phyloP scores from a whole-genome alignment of 2,888 invertebrate species.

The Zeuzera pyrina region DNA sequence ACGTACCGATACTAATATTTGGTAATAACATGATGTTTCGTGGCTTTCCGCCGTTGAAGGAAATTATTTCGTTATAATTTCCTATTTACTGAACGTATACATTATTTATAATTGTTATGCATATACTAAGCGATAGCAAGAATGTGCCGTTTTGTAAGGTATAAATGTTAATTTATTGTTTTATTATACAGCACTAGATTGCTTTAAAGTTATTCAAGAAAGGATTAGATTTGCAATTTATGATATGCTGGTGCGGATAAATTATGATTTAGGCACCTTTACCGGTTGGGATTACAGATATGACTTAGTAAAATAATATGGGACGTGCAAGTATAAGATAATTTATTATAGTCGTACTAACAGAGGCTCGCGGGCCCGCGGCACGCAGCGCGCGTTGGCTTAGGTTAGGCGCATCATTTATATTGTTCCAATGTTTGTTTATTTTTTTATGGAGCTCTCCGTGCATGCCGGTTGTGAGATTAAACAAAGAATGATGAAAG shows the following conservation, averaged over 20 bases:
- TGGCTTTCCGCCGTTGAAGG: constrained; percentile 32
- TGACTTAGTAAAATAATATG: constrained; percentile 57
- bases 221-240: constrained; percentile 48
- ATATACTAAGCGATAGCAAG: constrained; percentile 15
- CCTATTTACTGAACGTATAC: constrained; percentile 1
- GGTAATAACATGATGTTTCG: constrained; percentile 20
- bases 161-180: background rate
- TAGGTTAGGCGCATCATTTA: constrained; percentile 67
- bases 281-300: constrained; percentile 47
- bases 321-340: constrained; percentile 58
- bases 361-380: constrained; percentile 33
- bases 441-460: constrained; percentile 53
- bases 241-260: constrained; percentile 40
- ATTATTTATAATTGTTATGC: no score
- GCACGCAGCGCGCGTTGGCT: constrained; percentile 52
- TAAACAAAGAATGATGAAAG: constrained; percentile 66
- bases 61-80: constrained; percentile 25
- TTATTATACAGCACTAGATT: constrained; percentile 10
- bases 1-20: background rate
- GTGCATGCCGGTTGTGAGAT: constrained; percentile 50
- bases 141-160: background rate
- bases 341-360: constrained; percentile 57
- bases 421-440: constrained; percentile 68
- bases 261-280: constrained; percentile 54
- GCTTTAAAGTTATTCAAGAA: constrained; percentile 33